Conservation (phyloP, 2,113 vertebrate species). For the Fregetta grallaria region DNA sequence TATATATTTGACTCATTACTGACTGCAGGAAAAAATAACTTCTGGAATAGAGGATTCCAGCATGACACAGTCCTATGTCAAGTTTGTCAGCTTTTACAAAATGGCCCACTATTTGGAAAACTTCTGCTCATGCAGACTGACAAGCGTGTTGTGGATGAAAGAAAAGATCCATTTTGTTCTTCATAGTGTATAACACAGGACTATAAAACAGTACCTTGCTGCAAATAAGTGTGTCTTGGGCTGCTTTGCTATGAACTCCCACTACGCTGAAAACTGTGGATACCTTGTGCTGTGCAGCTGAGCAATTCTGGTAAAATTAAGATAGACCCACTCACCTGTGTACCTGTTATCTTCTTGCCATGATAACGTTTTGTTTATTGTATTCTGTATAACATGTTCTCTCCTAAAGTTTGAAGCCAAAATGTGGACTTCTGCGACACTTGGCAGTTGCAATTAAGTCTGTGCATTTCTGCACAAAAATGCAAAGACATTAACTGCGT, state of each 20-base stretch:
- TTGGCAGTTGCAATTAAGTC: neutral
- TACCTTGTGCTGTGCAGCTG: neutral
- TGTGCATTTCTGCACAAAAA: neutral
- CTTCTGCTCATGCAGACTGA: neutral
- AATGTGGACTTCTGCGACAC: neutral
- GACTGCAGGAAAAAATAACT: neutral
- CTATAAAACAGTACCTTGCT: neutral
- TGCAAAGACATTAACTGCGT: neutral
- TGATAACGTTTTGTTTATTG: neutral
- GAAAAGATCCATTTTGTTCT: neutral
- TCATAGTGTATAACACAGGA: no score
- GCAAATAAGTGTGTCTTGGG: neutral
- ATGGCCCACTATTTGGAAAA: neutral
- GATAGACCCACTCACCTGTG: neutral
- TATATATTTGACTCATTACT: neutral
- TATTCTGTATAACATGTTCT: neutral
- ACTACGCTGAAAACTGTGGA: neutral
- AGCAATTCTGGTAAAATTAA: neutral
- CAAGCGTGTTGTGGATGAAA: neutral
- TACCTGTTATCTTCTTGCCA: neutral
- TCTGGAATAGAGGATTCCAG: neutral
- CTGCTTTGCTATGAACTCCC: neutral
- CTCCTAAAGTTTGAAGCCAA: neutral
- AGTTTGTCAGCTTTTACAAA: neutral
- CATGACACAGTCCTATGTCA: neutral